These are phyloP conservation scores for Nemurella pictetii DNA, from an alignment of 2,888 invertebrate species.

Conservation along the genomic window DNA sequence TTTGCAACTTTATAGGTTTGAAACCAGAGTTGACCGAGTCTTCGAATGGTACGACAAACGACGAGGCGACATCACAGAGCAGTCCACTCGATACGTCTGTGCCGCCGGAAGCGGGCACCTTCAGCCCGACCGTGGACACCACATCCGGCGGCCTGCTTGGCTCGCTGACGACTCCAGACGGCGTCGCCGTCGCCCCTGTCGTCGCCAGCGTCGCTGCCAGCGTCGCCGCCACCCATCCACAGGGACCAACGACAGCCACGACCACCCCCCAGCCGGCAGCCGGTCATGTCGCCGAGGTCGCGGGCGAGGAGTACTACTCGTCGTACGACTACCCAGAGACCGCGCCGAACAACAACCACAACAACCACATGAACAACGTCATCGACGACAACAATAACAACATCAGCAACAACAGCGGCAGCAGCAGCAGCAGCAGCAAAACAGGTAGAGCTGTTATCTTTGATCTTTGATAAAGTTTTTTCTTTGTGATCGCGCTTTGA, in stretches of 20 bases:
- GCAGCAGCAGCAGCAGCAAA: not conserved
- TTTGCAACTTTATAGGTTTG: not conserved
- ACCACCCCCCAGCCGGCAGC: conserved; percentile 6
- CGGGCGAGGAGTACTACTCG: conserved; percentile 18
- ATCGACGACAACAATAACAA: not conserved
- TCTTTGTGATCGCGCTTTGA: not conserved
- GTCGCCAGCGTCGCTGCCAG: not conserved
- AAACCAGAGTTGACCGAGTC: not conserved
- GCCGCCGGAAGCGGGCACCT: not conserved
- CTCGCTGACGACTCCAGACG: not conserved
- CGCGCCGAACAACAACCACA: not conserved
- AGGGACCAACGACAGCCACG: not conserved
- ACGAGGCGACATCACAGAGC: not conserved
- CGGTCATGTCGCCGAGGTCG: not conserved
- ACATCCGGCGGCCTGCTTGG: not conserved
- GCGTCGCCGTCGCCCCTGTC: not conserved
- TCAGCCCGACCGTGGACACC: not conserved
- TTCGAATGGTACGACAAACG: not conserved
- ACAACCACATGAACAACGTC: not conserved
- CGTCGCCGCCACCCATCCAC: conserved; percentile 2
- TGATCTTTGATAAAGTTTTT: not conserved
- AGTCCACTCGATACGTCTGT: not conserved
- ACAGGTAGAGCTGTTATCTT: not conserved
- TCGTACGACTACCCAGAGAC: conserved; percentile 23
- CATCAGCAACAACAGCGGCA: not conserved